phyloP scores from a whole-genome alignment of 1,140 invertebrate genomes.

The Drosophila prosaltans region DNA sequence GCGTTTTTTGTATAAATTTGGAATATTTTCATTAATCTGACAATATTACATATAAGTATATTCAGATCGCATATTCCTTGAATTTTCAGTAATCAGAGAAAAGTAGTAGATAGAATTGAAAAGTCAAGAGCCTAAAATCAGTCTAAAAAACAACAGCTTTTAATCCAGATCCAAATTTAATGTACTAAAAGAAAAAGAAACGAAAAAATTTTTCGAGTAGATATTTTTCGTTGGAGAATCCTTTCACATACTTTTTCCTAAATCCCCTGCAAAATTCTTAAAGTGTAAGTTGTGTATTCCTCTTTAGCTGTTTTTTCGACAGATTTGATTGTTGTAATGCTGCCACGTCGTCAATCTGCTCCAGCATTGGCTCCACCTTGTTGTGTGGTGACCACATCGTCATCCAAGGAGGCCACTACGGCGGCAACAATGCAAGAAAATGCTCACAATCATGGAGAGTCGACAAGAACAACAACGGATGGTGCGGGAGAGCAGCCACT shows the following conservation, averaged over 20 bases:
- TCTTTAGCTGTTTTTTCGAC: neutral
- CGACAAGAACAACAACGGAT: slow-evolving; percentile 15
- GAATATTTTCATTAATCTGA: no score
- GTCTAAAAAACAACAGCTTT: slow-evolving; percentile 39
- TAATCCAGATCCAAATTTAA: slow-evolving; percentile 59
- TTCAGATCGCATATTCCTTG: neutral
- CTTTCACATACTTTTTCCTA: neutral
- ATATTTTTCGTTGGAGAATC: neutral
- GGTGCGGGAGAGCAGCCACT: slow-evolving; percentile 1
- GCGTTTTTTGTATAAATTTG: no score
- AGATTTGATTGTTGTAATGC: slow-evolving; percentile 24
- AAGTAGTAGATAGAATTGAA: neutral
- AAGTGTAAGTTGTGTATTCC: neutral
- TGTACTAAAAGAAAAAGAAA: slow-evolving; percentile 22
- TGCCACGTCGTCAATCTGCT: slow-evolving; percentile 47
- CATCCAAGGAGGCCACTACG: neutral
- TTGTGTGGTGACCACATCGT: neutral
- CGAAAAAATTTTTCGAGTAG: neutral
- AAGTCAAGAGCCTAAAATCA: slow-evolving; percentile 12
- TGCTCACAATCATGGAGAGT: neutral
- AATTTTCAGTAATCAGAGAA: neutral
- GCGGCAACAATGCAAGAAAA: neutral
- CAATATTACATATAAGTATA: no score
- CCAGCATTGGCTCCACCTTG: slow-evolving; percentile 20
- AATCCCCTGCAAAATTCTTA: neutral